Conservation (phyloP, 2,797 vertebrate genomes). For the Phoeniculus purpureus region DNA sequence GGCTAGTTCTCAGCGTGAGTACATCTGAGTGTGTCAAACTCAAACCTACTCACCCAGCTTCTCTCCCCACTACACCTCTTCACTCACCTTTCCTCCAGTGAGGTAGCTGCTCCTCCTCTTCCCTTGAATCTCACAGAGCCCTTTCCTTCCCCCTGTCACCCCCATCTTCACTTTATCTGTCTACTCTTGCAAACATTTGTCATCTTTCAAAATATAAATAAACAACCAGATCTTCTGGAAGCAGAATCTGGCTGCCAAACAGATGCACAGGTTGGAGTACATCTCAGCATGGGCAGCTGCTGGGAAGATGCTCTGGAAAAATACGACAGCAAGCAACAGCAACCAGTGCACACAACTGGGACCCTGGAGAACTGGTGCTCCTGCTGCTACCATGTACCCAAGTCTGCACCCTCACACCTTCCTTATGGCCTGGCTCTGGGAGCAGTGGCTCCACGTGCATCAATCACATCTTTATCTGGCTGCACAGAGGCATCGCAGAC, state of each 20-base stretch:
- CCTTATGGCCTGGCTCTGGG: background rate
- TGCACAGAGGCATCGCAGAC: background rate
- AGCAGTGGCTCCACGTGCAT: rapidly evolving
- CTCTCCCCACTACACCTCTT: background rate
- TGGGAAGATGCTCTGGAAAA: background rate
- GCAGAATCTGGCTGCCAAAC: background rate
- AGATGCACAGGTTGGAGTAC: background rate
- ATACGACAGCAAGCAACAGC: background rate
- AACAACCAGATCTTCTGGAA: background rate
- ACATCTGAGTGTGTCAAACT: background rate
- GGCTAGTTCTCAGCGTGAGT: constrained; percentile 3
- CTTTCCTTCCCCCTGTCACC: background rate
- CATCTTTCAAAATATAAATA: background rate
- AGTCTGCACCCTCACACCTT: rapidly evolving
- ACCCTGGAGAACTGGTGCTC: background rate
- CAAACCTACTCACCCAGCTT: constrained; percentile 18
- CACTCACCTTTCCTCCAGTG: background rate
- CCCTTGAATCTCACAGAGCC: background rate
- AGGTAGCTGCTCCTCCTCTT: background rate
- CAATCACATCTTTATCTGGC: background rate
- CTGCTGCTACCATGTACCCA: background rate
- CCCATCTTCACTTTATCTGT: background rate
- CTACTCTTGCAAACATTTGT: background rate
- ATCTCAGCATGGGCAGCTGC: rapidly evolving
- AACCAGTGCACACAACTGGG: rapidly evolving